Percentiles rank a stretch among this genome's conserved stretches.
These are phyloP conservation scores for Venturia canescens DNA, from an alignment of 1,140 invertebrate species.

Conservation along the genomic window DNA sequence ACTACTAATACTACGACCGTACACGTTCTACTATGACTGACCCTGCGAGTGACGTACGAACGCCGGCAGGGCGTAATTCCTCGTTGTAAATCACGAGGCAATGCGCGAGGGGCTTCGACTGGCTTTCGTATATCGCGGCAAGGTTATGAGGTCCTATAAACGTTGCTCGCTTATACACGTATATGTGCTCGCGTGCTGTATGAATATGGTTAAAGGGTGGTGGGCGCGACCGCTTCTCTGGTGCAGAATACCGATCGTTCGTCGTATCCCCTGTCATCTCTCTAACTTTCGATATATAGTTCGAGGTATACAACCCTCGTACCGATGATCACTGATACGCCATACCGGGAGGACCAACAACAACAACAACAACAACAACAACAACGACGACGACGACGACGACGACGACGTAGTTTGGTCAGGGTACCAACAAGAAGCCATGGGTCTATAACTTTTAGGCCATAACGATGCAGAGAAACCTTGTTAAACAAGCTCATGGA, in stretches of 20 bases:
- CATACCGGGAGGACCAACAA: slow-evolving; percentile 6
- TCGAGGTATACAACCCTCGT: not conserved
- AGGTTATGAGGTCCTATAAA: slow-evolving; percentile 66
- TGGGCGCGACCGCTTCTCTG: not conserved
- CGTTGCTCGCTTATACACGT: slow-evolving; percentile 50
- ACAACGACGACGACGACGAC: not conserved
- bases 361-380: not conserved
- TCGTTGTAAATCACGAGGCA: slow-evolving; percentile 64
- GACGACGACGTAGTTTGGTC: not conserved
- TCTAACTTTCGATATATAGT: slow-evolving; percentile 17
- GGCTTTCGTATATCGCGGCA: slow-evolving; percentile 60
- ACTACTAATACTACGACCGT: slow-evolving; percentile 8
- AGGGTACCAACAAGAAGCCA: not conserved
- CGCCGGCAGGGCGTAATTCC: slow-evolving; percentile 63
- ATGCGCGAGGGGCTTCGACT: slow-evolving; percentile 49
- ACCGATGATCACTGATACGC: slow-evolving; percentile 1
- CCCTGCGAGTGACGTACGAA: slow-evolving; percentile 66
- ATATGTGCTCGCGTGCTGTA: slow-evolving; percentile 49
- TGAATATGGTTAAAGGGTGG: slow-evolving; percentile 1
- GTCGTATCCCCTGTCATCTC: slow-evolving; percentile 23
- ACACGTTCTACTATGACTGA: slow-evolving; percentile 40
- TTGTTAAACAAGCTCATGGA: not conserved
- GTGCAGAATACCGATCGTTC: not conserved
- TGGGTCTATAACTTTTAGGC: not conserved
- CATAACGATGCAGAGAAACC: not conserved